These are phyloP conservation scores for Melitaea cinxia DNA, from an alignment of 1,140 invertebrate species.

Conservation along the genomic window DNA sequence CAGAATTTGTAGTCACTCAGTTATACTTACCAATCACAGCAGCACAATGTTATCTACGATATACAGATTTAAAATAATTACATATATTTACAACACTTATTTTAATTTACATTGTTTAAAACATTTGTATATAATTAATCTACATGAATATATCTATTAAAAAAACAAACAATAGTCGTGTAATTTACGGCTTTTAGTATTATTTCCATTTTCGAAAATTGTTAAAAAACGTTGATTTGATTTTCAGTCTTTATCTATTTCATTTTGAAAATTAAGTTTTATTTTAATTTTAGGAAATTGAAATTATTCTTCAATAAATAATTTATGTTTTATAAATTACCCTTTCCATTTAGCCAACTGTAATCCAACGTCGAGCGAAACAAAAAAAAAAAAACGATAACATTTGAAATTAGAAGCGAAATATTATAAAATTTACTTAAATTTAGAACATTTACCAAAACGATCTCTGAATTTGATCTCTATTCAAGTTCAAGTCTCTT, in stretches of 20 bases:
- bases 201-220: too few relatives aligned
- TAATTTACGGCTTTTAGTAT: too few relatives aligned
- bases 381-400: constrained; percentile 49
- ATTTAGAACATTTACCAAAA: not conserved
- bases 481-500: not conserved
- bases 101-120: too few relatives aligned
- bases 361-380: constrained; percentile 74
- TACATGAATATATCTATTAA: too few relatives aligned
- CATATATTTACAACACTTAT: too few relatives aligned
- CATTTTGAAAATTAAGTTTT: too few relatives aligned
- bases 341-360: constrained; percentile 66
- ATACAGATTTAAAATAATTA: not conserved
- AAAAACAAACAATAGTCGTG: too few relatives aligned
- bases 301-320: not conserved
- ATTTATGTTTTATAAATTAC: constrained; percentile 50
- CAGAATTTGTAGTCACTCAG: not conserved
- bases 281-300: too few relatives aligned
- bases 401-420: constrained; percentile 21
- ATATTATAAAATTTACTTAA: not conserved
- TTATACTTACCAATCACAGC: not conserved
- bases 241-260: too few relatives aligned
- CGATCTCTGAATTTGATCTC: not conserved
- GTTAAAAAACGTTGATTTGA: too few relatives aligned
- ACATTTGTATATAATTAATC: too few relatives aligned
- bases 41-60: not conserved